A percentile compares a stretch with the other conserved stretches of the same genome.
Conservation (phyloP, 1,140 invertebrate species). For the Anastatus disparis region DNA sequence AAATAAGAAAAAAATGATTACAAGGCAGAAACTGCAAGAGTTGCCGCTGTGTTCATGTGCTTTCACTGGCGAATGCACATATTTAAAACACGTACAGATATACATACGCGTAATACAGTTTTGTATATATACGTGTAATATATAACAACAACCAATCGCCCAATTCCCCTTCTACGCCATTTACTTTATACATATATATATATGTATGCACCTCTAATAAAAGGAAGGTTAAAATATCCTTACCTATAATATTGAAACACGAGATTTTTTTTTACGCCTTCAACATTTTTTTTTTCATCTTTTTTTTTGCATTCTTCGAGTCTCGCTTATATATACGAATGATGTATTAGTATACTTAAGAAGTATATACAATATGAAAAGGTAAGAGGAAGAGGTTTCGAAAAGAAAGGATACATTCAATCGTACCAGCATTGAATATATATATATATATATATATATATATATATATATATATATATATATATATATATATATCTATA, state of each 20-base stretch:
- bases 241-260: background rate
- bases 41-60: background rate
- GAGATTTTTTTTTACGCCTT: background rate
- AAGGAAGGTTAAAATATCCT: background rate
- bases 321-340: too few relatives aligned
- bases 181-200: too few relatives aligned
- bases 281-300: background rate
- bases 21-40: background rate
- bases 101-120: background rate
- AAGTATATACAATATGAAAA: too few relatives aligned
- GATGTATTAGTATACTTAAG: too few relatives aligned
- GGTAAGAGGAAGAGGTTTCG: background rate
- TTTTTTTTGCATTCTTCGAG: too few relatives aligned
- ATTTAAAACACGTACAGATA: too few relatives aligned
- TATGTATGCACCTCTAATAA: background rate
- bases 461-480: too few relatives aligned
- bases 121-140: background rate
- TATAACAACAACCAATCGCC: background rate
- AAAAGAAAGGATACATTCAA: constrained; percentile 23
- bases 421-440: too few relatives aligned
- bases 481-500: too few relatives aligned
- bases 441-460: too few relatives aligned
- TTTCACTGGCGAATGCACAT: background rate
- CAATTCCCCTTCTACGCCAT: background rate
- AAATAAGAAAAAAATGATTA: constrained; percentile 8